Evolutionary conservation across 2,113 vertebrate genomes (phyloP), one percentile per base, ranked within the genome.

Genomic region (Mellivora capensis): DNA sequence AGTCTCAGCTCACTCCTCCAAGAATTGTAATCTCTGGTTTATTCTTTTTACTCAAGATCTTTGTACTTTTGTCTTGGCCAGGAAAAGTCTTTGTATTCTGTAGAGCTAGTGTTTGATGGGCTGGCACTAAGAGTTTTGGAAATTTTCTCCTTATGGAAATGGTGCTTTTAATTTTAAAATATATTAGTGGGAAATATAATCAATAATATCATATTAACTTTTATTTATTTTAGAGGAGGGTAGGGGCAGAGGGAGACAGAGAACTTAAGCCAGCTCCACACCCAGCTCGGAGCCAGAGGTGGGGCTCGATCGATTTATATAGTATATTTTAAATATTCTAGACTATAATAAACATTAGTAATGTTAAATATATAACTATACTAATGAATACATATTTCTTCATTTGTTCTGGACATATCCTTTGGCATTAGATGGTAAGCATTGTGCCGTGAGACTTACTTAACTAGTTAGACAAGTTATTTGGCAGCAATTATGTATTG

Each of bases 71-170:
- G 5, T 87, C 11, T 84, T 94, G 91, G 61, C 91, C 74, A 90
- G 91, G 31, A 84, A 80, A 90, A 74, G n/a, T 59, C 47, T 74
- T 67, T 93, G 59, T 92, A 20, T 52, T 80, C 29, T 86, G 37
- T 67, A 77, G 37, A 77, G 52, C 39, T 37, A 47, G 37, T 25
- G 44, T 57, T 42, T 90, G 29, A 83, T 34, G 54, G 10, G 34
- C 49, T 87, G n/a, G n/a, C 3, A 7, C 59, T 64, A 72, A 42
- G 59, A 79, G 34, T 83, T 95, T 49, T 64, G 61, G 29, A 57
- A 59, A 31, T 54, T 93, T 96, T 76, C 42, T 87, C 71, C 79
- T 77, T 84, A 54, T 69, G 17, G 57, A 98, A 96, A 97, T 57
- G 42, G 25, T 74, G n/a, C 52, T 91, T 93, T 95, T n/a, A 67